Evolutionary conservation across 2,888 invertebrate species (phyloP), one percentile per base, ranked within the genome.

Genomic region (Drosophila pseudotalamancana): DNA sequence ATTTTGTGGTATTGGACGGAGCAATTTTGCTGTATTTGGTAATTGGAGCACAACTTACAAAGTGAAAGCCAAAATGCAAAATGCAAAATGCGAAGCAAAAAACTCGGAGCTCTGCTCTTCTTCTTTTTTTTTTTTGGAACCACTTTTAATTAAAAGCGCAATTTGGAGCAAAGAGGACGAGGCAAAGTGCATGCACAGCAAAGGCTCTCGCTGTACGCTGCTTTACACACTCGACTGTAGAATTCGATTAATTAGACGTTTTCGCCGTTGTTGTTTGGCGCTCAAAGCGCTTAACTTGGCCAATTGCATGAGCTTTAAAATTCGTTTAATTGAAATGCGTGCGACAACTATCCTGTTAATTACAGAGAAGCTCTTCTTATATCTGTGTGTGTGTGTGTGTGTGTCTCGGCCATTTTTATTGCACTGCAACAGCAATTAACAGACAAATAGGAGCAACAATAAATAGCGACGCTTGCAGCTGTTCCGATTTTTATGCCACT

Each of bases 181-280:
- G 40, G 53, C 39, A 54, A 64, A 72, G 23, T 75, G 72, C 76
- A 35, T 34, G 55, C 31, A 48, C 39, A 49, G 72, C 66, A 65
- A 64, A 50, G 50, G 40, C 27, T 40, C 19, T 35, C 25, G n/a
- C n/a, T 12, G 56, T 48, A 14, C 57, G 37, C 50, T 73, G 56
- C 74, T 53, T 57, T 70, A 63, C 53, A 57, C 66, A 75, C 64
- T 51, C 43, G 35, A 72, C 53, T 77, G 57, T 62, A 42, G 67
- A 53, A 61, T 81, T 81, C 78, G 72, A 87, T 81, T 87, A 87
- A 81, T 81, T 87, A 85, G 82, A 85, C 63, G 56, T 39, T 71
- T 70, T 55, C 42, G 32, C 37, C 40, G 43, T 21, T 31, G 29
- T 18, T 59, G 27, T 29, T 37, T 53, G 51, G 34, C 8, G 18